Evolutionary conservation across 1,140 invertebrate genomes (phyloP).

Genomic region (Neodiprion virginianus): DNA sequence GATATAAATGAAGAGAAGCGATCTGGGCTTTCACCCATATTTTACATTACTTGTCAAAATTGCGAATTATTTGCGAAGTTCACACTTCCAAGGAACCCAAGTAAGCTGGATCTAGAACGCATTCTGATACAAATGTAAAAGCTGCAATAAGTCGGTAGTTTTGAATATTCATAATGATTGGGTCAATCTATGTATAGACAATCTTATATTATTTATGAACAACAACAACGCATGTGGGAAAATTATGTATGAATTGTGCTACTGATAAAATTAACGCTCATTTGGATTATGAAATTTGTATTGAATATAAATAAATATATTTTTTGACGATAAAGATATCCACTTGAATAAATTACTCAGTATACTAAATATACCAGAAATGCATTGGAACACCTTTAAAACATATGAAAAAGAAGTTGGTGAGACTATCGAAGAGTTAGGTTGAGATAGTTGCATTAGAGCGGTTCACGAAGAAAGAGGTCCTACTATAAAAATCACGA

Average conservation of each 20-base stretch:
- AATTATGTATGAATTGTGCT: too few species aligned
- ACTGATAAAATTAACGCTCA: too few species aligned
- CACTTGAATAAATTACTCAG: slow-evolving; percentile 19
- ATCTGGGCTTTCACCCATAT: slow-evolving; percentile 7
- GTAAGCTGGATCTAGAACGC: too few species aligned
- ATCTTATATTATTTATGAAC: background rate
- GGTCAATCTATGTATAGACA: slow-evolving; percentile 20
- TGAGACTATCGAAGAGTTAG: slow-evolving; percentile 15
- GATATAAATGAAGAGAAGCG: slow-evolving; percentile 11
- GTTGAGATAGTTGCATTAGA: slow-evolving; percentile 15
- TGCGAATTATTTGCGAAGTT: slow-evolving; percentile 1
- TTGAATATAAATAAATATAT: too few species aligned
- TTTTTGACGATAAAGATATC: background rate
- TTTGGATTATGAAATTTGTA: too few species aligned
- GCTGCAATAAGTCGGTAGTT: too few species aligned
- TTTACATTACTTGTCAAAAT: slow-evolving; percentile 12
- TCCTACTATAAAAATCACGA: slow-evolving; percentile 21
- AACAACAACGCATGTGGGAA: too few species aligned
- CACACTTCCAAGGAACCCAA: background rate
- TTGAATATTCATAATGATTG: slow-evolving; percentile 5
- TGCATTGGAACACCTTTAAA: slow-evolving; percentile 22
- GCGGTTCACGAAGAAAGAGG: slow-evolving; percentile 22
- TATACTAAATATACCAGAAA: slow-evolving; percentile 20
- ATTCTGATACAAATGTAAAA: too few species aligned
- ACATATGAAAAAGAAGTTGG: slow-evolving; percentile 25